Evolutionary conservation across 2,113 vertebrate genomes (phyloP).

Genomic region (Hyaena hyaena): DNA sequence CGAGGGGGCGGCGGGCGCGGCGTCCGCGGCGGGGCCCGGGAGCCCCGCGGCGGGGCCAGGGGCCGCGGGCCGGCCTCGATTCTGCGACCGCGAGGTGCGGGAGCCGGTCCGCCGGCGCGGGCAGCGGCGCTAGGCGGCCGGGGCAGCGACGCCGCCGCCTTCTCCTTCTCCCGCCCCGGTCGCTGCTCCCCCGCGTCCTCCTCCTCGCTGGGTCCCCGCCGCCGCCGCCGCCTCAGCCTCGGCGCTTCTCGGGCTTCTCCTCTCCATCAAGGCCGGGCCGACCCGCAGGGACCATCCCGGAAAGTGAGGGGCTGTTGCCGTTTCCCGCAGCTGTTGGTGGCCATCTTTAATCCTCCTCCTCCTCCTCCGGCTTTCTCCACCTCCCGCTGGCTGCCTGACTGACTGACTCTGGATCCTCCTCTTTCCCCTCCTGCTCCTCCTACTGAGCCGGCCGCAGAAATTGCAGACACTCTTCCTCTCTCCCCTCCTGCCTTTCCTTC

Average conservation of each 20-base stretch:
- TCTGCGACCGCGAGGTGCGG: conserved; percentile 21
- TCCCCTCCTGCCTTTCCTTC: conserved; percentile 49
- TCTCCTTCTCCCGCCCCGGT: neutral
- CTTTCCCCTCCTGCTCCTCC: conserved; percentile 69
- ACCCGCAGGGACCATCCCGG: conserved; percentile 70
- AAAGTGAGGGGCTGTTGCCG: conserved; percentile 55
- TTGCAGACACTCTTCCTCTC: conserved; percentile 1
- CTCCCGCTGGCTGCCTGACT: conserved; percentile 66
- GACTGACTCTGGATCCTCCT: conserved; percentile 76
- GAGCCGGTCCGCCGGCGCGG: neutral
- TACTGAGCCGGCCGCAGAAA: conserved; percentile 60
- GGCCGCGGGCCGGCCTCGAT: neutral
- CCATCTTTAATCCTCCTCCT: conserved; percentile 85
- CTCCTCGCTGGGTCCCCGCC: conserved; percentile 62
- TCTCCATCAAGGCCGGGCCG: conserved; percentile 81
- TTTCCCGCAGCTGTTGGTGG: conserved; percentile 81
- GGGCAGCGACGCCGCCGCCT: conserved; percentile 71
- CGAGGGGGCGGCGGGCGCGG: neutral
- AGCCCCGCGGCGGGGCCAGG: neutral
- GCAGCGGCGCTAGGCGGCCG: conserved; percentile 66
- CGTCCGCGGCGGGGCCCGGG: conserved; percentile 2
- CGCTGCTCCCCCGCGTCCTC: conserved; percentile 52
- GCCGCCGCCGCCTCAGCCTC: conserved; percentile 74
- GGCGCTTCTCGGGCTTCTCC: conserved; percentile 49
- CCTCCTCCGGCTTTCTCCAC: conserved; percentile 69